phyloP scores from a whole-genome alignment of 2,888 invertebrate species.

The Poecilus cupreus region DNA sequence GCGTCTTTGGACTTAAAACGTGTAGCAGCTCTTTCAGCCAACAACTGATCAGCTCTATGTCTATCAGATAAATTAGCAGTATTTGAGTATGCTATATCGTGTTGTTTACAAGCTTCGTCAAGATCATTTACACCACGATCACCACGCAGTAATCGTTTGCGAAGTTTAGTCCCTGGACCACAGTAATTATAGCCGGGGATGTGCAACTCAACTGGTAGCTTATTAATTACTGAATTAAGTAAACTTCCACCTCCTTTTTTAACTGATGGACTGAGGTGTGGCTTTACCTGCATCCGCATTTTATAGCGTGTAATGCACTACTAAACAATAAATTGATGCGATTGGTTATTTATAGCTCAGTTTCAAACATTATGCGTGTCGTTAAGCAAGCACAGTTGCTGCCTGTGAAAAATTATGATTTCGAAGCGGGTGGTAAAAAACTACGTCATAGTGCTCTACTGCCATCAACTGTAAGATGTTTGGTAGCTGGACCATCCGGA shows the following conservation, averaged over 20 bases:
- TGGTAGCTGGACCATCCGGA: neutral
- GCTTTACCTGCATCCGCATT: neutral
- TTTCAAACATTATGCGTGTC: too few relatives aligned
- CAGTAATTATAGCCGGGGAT: too few relatives aligned
- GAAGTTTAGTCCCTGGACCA: too few relatives aligned
- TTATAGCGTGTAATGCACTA: neutral
- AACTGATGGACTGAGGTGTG: neutral
- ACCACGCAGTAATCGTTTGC: conserved; percentile 62
- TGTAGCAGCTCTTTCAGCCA: conserved; percentile 67
- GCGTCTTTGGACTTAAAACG: conserved; percentile 65
- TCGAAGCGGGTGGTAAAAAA: neutral
- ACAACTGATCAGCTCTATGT: conserved; percentile 68
- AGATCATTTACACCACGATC: conserved; percentile 64
- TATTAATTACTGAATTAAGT: conserved; percentile 60
- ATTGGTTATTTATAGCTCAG: neutral
- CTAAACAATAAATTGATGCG: neutral
- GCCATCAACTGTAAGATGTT: conserved; percentile 5
- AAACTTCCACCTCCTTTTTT: neutral
- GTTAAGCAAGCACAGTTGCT: too few relatives aligned
- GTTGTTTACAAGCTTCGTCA: conserved; percentile 64
- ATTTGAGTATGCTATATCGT: conserved; percentile 64
- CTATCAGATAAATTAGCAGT: conserved; percentile 63
- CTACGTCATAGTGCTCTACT: conserved; percentile 49
- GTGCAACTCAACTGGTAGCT: conserved; percentile 63
- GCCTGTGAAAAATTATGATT: neutral